Conservation (phyloP, 2,888 invertebrate genomes). For the Megaustenia siamemsis region DNA sequence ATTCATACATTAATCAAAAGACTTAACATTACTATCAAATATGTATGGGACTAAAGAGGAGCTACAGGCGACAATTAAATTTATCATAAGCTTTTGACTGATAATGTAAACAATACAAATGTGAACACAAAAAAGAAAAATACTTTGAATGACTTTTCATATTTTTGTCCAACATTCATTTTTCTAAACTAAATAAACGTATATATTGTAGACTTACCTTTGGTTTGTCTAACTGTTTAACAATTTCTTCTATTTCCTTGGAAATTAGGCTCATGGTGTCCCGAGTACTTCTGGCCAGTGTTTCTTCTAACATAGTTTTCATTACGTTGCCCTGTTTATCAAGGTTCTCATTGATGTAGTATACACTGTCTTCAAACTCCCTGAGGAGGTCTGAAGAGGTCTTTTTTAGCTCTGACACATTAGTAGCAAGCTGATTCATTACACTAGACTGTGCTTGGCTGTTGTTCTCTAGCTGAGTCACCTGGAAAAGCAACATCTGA, state of each 20-base stretch:
- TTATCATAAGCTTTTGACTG: no score
- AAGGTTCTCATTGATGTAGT: slow-evolving; percentile 43
- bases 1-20: no score
- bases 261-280: background rate
- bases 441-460: slow-evolving; percentile 17
- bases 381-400: slow-evolving; percentile 20
- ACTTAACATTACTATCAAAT: no score
- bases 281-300: background rate
- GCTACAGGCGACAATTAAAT: no score
- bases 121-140: no score
- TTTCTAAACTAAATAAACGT: background rate
- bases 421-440: slow-evolving; percentile 10
- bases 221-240: background rate
- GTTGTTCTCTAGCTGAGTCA: slow-evolving; percentile 26
- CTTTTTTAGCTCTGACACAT: slow-evolving; percentile 47
- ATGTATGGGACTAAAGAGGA: no score
- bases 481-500: background rate
- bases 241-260: slow-evolving; percentile 14
- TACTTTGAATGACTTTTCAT: no score
- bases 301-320: slow-evolving; percentile 28
- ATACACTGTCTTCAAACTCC: slow-evolving; percentile 48
- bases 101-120: no score
- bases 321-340: slow-evolving; percentile 38
- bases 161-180: background rate
- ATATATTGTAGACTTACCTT: background rate